phyloP scores from a whole-genome alignment of 2,888 invertebrate species.

The Lymantria monacha region DNA sequence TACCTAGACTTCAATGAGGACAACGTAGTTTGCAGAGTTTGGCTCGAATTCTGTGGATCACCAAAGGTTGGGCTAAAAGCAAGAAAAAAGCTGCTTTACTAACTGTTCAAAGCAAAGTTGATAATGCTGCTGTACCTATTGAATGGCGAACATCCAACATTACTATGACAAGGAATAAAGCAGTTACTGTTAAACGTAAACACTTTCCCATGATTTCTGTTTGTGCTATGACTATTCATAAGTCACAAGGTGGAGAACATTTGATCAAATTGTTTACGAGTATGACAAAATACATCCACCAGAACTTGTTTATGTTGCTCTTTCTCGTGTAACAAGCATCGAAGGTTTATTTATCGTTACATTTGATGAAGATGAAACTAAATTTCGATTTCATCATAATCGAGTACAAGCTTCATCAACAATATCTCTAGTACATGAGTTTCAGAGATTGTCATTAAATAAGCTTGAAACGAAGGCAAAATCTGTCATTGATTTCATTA shows the following conservation, averaged over 20 bases:
- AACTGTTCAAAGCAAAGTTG: conserved; percentile 5
- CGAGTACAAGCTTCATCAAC: conserved; percentile 14
- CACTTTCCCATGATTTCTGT: conserved; percentile 21
- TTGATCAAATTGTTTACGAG: conserved; percentile 12
- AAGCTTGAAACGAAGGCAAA: conserved; percentile 10
- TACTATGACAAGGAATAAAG: conserved; percentile 8
- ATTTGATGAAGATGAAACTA: background rate
- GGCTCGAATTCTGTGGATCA: conserved; percentile 22
- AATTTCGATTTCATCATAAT: conserved; percentile 12
- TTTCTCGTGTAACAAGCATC: conserved; percentile 18
- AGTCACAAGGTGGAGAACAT: conserved; percentile 12
- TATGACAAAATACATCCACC: conserved; percentile 12
- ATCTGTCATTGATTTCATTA: conserved; percentile 11
- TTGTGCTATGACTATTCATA: conserved; percentile 14
- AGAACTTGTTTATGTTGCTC: conserved; percentile 20
- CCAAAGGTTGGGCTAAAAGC: conserved; percentile 10
- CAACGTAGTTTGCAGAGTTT: conserved; percentile 17
- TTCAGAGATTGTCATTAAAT: conserved; percentile 13
- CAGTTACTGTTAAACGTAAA: conserved; percentile 9
- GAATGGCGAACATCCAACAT: conserved; percentile 11
- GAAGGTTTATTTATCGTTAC: conserved; percentile 11
- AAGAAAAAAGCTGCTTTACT: conserved; percentile 9
- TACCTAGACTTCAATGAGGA: conserved; percentile 22
- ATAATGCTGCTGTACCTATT: conserved; percentile 13
- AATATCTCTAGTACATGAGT: conserved; percentile 8